Base-by-base conservation (phyloP, 2,888 invertebrate species). In the Trachelus stipa region DNA sequence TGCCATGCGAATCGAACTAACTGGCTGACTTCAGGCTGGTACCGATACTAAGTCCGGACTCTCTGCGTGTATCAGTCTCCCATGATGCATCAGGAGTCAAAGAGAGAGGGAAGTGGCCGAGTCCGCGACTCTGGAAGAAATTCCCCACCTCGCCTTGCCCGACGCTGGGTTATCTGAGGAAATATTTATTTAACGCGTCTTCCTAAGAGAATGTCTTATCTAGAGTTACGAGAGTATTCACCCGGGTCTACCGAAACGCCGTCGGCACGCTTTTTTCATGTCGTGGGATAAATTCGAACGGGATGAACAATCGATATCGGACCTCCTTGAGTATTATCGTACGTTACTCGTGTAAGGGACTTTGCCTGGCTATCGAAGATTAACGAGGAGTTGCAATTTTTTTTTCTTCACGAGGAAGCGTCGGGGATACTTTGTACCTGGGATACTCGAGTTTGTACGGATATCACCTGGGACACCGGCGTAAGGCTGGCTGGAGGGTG, bases 141-240 rank as follows among this genome's bases (percentile, higher is more conserved):
- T 23, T 15, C 15, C 40, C 40, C 15, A 35, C 15, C 6, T 23
- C 15, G 40, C 6, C 40, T 40, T 4, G 1, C 4, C 15, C 40
- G 23, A 40, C 15, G 40, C 23, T 40, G 9, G 9, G 23, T n/a
- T 71, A 71, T 71, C 71, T 71, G 15, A 33, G 71, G 9, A 30
- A 71, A 71, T 71, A 71, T 71, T 71, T 71, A 71, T 71, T 71
- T 71, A 33, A 71, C 71, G 33, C 71, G 71, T 34, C 71, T 71
- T 71, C 33, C 34, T 30, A 34, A 34, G 74, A 74, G 30, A 74
- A 30, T n/a, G 11, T 30, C 74, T 74, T 74, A 74, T 74, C 74
- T n/a, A 74, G 74, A 74, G 74, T 74, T 74, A 74, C 74, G 74
- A 74, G 74, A 74, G 74, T 74, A 74, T 74, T 74, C 74, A 74